Evolutionary conservation across 2,797 vertebrate genomes (phyloP).

Genomic region (Myotis myotis): DNA sequence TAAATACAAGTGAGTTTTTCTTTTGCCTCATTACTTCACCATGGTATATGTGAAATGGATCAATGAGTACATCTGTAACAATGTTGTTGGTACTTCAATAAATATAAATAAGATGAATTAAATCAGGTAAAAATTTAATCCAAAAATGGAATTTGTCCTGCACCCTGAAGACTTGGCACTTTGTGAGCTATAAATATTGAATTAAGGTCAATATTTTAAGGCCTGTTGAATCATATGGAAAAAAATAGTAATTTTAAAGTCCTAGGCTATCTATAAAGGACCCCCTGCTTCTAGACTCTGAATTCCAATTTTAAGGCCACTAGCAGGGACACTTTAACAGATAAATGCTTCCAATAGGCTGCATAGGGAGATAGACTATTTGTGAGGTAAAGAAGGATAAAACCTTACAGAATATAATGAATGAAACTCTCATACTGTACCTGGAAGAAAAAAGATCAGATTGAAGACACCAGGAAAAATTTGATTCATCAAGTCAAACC

Average conservation of each 20-base stretch:
- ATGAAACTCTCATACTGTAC: conserved; percentile 14
- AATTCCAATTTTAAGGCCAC: conserved; percentile 57
- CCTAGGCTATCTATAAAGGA: conserved; percentile 48
- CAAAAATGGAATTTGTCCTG: conserved; percentile 37
- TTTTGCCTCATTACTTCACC: background rate
- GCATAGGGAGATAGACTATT: conserved; percentile 46
- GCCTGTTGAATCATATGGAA: conserved; percentile 46
- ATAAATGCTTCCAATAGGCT: conserved; percentile 43
- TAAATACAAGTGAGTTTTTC: background rate
- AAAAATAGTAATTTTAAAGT: conserved; percentile 60
- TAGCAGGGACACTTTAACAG: conserved; percentile 43
- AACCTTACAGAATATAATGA: conserved; percentile 12
- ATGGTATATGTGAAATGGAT: background rate
- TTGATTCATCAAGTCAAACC: background rate
- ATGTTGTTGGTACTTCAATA: conserved; percentile 36
- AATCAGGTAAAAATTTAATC: conserved; percentile 55
- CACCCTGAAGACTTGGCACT: conserved; percentile 40
- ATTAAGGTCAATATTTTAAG: conserved; percentile 53
- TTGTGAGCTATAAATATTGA: conserved; percentile 61
- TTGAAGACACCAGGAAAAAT: background rate
- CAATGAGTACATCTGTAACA: background rate
- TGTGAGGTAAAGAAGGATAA: conserved; percentile 50
- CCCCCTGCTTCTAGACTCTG: conserved; percentile 6
- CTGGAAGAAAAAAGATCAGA: conserved; percentile 19
- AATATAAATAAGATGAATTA: conserved; percentile 55